phyloP scores from a whole-genome alignment of 1,140 invertebrate genomes.

The Luehdorfia chinensis region DNA sequence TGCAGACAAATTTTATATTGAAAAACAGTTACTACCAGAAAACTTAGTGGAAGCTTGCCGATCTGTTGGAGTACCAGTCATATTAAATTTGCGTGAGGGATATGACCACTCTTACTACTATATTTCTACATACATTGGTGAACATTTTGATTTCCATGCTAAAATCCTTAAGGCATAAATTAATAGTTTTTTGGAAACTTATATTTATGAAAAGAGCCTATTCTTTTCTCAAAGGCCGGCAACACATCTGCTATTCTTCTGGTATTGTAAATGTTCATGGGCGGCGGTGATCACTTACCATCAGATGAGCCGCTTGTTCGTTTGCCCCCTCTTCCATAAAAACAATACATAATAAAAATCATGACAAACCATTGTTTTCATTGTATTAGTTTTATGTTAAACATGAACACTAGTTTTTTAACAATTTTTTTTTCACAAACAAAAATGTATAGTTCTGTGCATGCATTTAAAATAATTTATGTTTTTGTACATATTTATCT shows the following conservation, averaged over 20 bases:
- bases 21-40: conserved; percentile 90
- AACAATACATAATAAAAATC: conserved; percentile 9
- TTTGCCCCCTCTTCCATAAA: conserved; percentile 3
- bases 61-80: conserved; percentile 83
- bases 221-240: too few species aligned
- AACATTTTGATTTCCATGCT: conserved; percentile 95
- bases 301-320: too few species aligned
- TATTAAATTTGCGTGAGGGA: conserved; percentile 88
- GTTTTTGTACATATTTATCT: conserved; percentile 11
- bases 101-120: conserved; percentile 99
- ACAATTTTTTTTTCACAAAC: too few species aligned
- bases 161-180: conserved; percentile 80
- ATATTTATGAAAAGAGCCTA: too few species aligned
- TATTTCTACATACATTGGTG: conserved; percentile 94
- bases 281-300: too few species aligned
- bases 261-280: too few species aligned
- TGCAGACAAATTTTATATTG: conserved; percentile 88
- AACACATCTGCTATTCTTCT: too few species aligned
- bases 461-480: conserved; percentile 11
- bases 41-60: conserved; percentile 86
- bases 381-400: conserved; percentile 16
- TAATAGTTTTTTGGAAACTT: too few species aligned
- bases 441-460: too few species aligned
- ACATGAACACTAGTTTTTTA: too few species aligned
- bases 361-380: conserved; percentile 11